These are phyloP conservation scores for Deroplatys truncata DNA, from an alignment of 2,888 invertebrate genomes.

Conservation along the genomic window DNA sequence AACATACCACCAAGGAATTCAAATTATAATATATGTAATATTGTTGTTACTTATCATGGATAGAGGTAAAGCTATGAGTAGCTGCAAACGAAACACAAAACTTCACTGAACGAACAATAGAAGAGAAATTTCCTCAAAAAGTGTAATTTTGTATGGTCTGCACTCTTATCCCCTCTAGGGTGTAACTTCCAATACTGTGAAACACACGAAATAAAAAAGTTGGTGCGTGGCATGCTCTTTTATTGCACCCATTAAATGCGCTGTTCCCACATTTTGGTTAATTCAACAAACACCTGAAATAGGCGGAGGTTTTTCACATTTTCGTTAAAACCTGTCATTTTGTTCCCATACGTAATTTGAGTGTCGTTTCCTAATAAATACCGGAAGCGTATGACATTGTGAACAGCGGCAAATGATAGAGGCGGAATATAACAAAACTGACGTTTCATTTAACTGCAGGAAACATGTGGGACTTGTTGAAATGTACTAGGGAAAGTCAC, in stretches of 20 bases:
- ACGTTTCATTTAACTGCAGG: neutral
- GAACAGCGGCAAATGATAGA: no score
- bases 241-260: neutral
- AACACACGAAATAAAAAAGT: neutral
- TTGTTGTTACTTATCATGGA: no score
- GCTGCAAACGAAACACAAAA: no score
- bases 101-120: no score
- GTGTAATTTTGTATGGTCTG: no score
- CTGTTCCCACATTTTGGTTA: neutral
- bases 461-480: neutral
- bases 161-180: no score
- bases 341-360: neutral
- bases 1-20: no score
- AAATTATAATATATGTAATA: no score
- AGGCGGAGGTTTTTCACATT: neutral
- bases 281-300: neutral
- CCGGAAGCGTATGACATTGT: neutral
- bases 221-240: neutral
- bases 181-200: neutral
- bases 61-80: no score
- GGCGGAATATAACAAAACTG: neutral
- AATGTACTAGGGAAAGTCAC: neutral
- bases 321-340: neutral
- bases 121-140: no score
- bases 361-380: neutral